phyloP scores from a whole-genome alignment of 2,797 vertebrate genomes.

The Cryptoprocta ferox region DNA sequence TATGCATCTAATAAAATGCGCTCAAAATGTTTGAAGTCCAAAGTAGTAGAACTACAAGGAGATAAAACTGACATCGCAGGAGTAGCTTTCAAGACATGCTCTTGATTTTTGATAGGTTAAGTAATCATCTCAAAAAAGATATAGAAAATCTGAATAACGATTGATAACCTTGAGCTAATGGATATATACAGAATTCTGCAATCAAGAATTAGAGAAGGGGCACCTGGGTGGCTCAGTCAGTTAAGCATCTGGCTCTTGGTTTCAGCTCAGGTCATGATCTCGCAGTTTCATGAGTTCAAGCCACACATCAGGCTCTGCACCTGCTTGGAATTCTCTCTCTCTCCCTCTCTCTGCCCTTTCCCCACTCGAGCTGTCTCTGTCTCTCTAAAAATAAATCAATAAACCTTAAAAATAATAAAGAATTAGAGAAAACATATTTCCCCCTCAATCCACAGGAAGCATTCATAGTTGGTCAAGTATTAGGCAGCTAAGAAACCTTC shows the following conservation, averaged over 20 bases:
- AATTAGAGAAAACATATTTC: neutral
- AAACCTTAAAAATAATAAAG: neutral
- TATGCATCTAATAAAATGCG: neutral
- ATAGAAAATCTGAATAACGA: neutral
- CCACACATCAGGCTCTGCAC: no score
- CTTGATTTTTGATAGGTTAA: neutral
- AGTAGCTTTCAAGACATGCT: neutral
- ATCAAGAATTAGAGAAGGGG: neutral
- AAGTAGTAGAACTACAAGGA: neutral
- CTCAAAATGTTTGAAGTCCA: neutral
- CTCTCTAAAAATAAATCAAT: no score
- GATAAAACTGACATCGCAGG: neutral
- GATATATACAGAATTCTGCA: neutral
- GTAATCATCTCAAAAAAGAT: neutral
- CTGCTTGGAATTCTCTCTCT: no score
- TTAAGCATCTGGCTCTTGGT: no score
- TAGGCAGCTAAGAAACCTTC: neutral
- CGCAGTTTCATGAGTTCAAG: no score
- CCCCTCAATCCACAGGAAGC: neutral
- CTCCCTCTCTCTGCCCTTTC: no score
- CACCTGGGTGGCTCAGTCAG: no score
- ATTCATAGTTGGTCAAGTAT: neutral
- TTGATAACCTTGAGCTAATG: neutral
- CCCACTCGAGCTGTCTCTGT: no score
- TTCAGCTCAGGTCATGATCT: no score